Evolutionary conservation across 2,113 vertebrate species (phyloP).

Genomic region (Phylloscopus trochiloides): DNA sequence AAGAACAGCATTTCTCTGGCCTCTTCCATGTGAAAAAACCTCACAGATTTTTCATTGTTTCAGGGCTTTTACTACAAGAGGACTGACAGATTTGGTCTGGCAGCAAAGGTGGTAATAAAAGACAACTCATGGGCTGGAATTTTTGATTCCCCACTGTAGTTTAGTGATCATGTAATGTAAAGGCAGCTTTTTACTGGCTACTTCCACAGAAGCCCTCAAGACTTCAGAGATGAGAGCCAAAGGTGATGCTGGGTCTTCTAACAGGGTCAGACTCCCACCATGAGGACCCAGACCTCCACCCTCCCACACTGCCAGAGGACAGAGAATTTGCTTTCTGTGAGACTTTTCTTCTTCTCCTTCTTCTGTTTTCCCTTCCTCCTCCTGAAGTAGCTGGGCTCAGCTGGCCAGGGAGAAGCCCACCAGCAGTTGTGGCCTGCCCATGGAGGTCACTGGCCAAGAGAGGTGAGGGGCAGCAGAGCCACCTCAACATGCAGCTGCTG

Average conservation of each 20-base stretch:
- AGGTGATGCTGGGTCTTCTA: background rate
- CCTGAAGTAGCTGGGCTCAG: background rate
- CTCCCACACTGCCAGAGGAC: background rate
- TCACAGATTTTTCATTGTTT: background rate
- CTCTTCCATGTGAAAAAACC: background rate
- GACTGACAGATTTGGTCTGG: background rate
- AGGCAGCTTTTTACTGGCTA: background rate
- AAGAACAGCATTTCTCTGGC: background rate
- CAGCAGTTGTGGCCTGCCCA: background rate
- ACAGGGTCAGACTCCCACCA: accelerated
- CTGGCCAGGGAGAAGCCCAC: background rate
- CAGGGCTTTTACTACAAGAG: background rate
- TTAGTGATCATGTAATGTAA: background rate
- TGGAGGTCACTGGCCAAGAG: background rate
- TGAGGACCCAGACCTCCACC: background rate
- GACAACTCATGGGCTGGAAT: accelerated
- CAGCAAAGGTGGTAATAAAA: background rate
- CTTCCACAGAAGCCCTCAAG: background rate
- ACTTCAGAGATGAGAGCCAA: background rate
- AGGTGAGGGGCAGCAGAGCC: background rate
- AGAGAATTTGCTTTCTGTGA: accelerated
- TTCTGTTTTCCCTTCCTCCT: background rate
- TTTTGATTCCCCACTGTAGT: background rate
- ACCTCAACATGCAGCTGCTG: accelerated
- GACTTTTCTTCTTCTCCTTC: background rate